Conservation (phyloP, 2,888 invertebrate genomes). For the Ceramica pisi region DNA sequence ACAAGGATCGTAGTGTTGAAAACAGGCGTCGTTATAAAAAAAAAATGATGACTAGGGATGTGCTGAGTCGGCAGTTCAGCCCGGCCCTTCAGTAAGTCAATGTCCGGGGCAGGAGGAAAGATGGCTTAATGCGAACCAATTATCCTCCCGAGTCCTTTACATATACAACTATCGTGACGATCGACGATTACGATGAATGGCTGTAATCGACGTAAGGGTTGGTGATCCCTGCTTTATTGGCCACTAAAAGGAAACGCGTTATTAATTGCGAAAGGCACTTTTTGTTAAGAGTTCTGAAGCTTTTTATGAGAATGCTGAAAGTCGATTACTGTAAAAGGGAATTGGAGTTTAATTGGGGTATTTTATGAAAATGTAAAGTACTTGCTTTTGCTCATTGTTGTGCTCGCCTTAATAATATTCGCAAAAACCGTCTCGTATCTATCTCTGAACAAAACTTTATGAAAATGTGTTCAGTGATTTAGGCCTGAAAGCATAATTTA, state of each 20-base stretch:
- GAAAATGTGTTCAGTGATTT: too few species aligned
- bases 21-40: conserved; percentile 64
- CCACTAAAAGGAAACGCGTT: conserved; percentile 51
- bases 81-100: conserved; percentile 71
- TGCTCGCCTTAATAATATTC: too few species aligned
- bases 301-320: conserved; percentile 1
- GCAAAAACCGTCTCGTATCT: too few species aligned
- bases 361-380: background rate
- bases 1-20: conserved; percentile 58
- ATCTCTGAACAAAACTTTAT: too few species aligned
- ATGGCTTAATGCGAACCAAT: conserved; percentile 72
- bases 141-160: conserved; percentile 65
- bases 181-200: conserved; percentile 57
- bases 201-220: conserved; percentile 60
- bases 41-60: conserved; percentile 63
- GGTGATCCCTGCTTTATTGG: conserved; percentile 52
- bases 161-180: conserved; percentile 61
- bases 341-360: conserved; percentile 6
- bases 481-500: too few species aligned
- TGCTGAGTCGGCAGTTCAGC: conserved; percentile 60
- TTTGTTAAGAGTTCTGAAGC: conserved; percentile 43
- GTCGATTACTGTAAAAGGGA: background rate
- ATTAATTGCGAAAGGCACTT: conserved; percentile 62
- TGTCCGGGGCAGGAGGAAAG: conserved; percentile 68
- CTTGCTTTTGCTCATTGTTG: background rate